These are phyloP conservation scores for Cheilosia grossa DNA, from an alignment of 2,888 invertebrate genomes.

Conservation along the genomic window DNA sequence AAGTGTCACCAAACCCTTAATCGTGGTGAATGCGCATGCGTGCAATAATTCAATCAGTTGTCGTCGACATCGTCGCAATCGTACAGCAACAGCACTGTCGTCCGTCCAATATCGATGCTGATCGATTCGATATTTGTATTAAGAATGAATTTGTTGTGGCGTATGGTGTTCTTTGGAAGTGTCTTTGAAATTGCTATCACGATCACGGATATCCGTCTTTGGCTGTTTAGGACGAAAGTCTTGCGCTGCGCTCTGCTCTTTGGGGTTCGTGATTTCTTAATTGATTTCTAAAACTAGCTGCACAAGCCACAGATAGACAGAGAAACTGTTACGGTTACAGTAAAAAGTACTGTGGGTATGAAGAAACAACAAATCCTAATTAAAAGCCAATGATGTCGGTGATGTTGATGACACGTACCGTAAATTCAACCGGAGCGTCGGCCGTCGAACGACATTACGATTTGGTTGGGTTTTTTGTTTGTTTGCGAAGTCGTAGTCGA, in stretches of 20 bases:
- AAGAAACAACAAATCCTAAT: slow-evolving; percentile 44
- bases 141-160: slow-evolving; percentile 57
- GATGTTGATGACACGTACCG: slow-evolving; percentile 21
- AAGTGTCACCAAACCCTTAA: slow-evolving; percentile 73
- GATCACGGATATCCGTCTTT: slow-evolving; percentile 74
- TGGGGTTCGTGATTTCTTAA: slow-evolving; percentile 46
- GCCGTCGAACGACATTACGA: slow-evolving; percentile 15
- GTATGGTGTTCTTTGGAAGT: slow-evolving; percentile 28
- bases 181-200: slow-evolving; percentile 62
- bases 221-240: slow-evolving; percentile 14
- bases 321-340: slow-evolving; percentile 56
- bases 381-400: slow-evolving; percentile 30
- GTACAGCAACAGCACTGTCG: not conserved
- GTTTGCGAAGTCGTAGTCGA: not conserved
- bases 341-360: slow-evolving; percentile 20
- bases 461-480: slow-evolving; percentile 37
- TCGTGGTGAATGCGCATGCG: slow-evolving; percentile 69
- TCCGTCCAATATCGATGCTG: slow-evolving; percentile 39
- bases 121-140: slow-evolving; percentile 66
- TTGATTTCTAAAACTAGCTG: slow-evolving; percentile 22
- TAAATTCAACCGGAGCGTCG: slow-evolving; percentile 20
- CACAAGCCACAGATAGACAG: slow-evolving; percentile 15
- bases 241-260: not conserved
- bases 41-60: slow-evolving; percentile 72
- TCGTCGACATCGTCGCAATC: slow-evolving; percentile 1